phyloP scores from a whole-genome alignment of 2,113 vertebrate genomes.

The Muntiacus muntjak region DNA sequence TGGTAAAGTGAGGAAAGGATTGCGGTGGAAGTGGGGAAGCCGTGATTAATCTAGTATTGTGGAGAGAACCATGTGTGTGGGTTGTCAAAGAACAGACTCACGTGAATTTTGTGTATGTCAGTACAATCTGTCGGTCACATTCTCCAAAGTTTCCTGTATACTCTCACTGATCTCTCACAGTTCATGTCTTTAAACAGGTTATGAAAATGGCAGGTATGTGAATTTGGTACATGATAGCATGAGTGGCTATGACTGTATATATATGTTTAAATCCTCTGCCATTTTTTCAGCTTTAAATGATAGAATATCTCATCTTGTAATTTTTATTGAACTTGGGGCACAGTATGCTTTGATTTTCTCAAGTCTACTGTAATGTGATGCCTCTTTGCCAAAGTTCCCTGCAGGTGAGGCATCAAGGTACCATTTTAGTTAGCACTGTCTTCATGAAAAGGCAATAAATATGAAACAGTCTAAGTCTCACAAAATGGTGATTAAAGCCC shows the following conservation, averaged over 20 bases:
- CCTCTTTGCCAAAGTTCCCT: not conserved
- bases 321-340: not conserved
- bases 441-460: not conserved
- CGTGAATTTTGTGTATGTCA: not conserved
- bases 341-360: not conserved
- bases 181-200: not conserved
- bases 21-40: conserved; percentile 40
- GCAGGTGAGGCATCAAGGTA: not conserved
- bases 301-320: not conserved
- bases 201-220: not conserved
- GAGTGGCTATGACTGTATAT: not conserved
- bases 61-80: not conserved
- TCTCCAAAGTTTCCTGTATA: not conserved
- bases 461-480: not conserved
- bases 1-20: conserved; percentile 1
- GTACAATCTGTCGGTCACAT: conserved; percentile 14
- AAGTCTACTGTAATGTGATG: not conserved
- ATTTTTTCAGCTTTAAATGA: not conserved
- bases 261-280: not conserved
- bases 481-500: not conserved
- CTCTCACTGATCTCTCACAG: not conserved
- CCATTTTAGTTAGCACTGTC: not conserved
- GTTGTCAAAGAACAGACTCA: conserved; percentile 22
- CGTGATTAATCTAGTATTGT: conserved; percentile 34
- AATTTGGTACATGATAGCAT: not conserved